A percentile compares a stretch with the other conserved stretches of the same genome.
These are phyloP conservation scores for Sinelater perroti DNA, from an alignment of 2,888 invertebrate species.

Conservation along the genomic window DNA sequence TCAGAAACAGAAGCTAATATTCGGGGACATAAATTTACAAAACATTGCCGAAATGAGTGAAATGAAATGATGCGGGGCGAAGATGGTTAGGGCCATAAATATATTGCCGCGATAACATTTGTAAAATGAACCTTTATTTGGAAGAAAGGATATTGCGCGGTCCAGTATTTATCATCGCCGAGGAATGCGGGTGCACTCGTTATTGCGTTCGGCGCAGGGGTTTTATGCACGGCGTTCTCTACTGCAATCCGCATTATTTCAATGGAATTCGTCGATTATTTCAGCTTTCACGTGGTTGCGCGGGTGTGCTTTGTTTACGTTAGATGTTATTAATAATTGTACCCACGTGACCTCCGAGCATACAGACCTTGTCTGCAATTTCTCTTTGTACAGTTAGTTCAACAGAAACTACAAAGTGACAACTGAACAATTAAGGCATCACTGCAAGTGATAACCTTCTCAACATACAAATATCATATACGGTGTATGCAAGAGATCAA, in stretches of 20 bases:
- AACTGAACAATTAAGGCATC: too few species aligned
- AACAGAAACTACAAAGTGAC: too few species aligned
- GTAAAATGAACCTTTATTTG: slow-evolving; percentile 62
- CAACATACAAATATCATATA: too few species aligned
- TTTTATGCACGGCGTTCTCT: slow-evolving; percentile 32
- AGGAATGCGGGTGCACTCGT: slow-evolving; percentile 54
- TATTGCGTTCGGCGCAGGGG: slow-evolving; percentile 40
- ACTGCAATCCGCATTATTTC: slow-evolving; percentile 24
- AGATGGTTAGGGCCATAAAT: slow-evolving; percentile 58
- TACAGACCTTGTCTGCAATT: too few species aligned
- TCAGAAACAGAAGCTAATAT: slow-evolving; percentile 63
- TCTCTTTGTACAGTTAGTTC: too few species aligned
- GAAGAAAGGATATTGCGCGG: slow-evolving; percentile 58
- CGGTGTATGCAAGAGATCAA: too few species aligned
- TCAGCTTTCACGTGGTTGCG: slow-evolving; percentile 2
- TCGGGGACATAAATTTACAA: slow-evolving; percentile 66
- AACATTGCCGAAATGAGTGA: slow-evolving; percentile 64
- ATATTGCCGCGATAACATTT: slow-evolving; percentile 62
- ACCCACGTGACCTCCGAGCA: neutral
- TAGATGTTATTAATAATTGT: neutral
- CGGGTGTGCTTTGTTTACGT: too few species aligned
- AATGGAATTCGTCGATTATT: slow-evolving; percentile 18
- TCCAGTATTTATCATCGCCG: slow-evolving; percentile 60
- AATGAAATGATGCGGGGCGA: slow-evolving; percentile 51
- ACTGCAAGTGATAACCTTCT: too few species aligned